These are phyloP conservation scores for Strigamia crassipes DNA, from an alignment of 2,888 invertebrate genomes.

Conservation along the genomic window DNA sequence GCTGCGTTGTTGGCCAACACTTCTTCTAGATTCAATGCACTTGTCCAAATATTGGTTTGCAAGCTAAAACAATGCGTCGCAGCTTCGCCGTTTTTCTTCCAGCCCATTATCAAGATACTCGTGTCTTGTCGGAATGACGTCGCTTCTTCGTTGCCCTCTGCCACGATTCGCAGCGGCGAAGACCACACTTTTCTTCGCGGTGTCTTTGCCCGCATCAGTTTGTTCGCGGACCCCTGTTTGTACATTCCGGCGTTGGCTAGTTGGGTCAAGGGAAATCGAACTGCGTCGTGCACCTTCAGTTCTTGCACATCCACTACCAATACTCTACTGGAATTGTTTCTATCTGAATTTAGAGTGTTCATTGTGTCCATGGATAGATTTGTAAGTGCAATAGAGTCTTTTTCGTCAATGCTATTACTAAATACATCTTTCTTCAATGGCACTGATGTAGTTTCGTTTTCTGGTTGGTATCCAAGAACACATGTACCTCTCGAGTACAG, in stretches of 20 bases:
- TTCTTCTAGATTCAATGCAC: not conserved
- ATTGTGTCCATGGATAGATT: too few species aligned
- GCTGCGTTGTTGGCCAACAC: not conserved
- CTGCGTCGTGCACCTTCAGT: not conserved
- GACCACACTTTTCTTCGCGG: not conserved
- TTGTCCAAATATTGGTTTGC: constrained; percentile 15
- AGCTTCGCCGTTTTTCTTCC: constrained; percentile 5
- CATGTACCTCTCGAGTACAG: not conserved
- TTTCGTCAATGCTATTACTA: too few species aligned
- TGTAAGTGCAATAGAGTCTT: too few species aligned
- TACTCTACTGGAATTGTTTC: too few species aligned
- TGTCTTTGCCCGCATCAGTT: not conserved
- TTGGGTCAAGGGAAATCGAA: not conserved
- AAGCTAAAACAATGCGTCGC: constrained; percentile 4
- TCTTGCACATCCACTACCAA: not conserved
- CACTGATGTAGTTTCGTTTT: too few species aligned
- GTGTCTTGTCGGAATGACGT: not conserved
- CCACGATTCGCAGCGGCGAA: not conserved
- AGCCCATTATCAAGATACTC: not conserved
- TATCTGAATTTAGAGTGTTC: too few species aligned
- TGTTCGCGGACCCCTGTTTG: not conserved
- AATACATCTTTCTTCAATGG: too few species aligned
- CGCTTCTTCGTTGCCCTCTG: not conserved
- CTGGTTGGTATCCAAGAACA: not conserved
- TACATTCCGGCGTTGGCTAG: not conserved